Percentiles rank a stretch among this genome's conserved stretches.
These are phyloP conservation scores for Lucifuga dentata DNA, from an alignment of 2,113 vertebrate genomes.

Conservation along the genomic window DNA sequence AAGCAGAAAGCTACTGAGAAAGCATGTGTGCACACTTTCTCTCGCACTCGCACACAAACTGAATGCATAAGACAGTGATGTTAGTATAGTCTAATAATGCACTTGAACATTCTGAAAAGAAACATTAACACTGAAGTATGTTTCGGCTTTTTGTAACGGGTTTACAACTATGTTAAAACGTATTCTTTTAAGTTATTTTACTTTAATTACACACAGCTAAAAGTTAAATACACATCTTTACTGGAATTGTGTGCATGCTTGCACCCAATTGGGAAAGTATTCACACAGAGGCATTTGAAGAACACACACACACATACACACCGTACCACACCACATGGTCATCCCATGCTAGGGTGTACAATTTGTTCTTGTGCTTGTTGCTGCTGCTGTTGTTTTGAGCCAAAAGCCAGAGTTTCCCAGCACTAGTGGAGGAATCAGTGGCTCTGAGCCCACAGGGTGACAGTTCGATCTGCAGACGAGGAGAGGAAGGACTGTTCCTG, in stretches of 20 bases:
- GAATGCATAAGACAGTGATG: too few relatives aligned
- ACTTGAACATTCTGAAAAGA: neutral
- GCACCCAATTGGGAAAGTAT: constrained; percentile 59
- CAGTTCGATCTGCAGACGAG: constrained; percentile 95
- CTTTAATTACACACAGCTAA: constrained; percentile 10
- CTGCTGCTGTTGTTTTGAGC: constrained; percentile 1
- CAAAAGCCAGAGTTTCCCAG: neutral
- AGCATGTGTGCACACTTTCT: too few relatives aligned
- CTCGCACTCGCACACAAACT: too few relatives aligned
- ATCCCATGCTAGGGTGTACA: constrained; percentile 42
- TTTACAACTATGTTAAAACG: neutral
- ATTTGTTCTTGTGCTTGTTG: constrained; percentile 31
- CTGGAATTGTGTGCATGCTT: constrained; percentile 63
- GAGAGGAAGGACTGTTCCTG: constrained; percentile 94
- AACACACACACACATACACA: constrained; percentile 44
- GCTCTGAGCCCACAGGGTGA: constrained; percentile 92
- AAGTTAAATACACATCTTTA: constrained; percentile 9
- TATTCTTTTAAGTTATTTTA: neutral
- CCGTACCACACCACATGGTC: constrained; percentile 71
- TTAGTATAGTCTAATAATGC: constrained; percentile 1
- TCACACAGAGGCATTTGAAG: constrained; percentile 14
- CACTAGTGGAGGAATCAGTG: constrained; percentile 64
- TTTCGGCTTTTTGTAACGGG: neutral
- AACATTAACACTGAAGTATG: neutral
- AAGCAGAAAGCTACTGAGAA: constrained; percentile 1